Conservation (phyloP, 2,797 vertebrate genomes). For the Lacerta viridis region DNA sequence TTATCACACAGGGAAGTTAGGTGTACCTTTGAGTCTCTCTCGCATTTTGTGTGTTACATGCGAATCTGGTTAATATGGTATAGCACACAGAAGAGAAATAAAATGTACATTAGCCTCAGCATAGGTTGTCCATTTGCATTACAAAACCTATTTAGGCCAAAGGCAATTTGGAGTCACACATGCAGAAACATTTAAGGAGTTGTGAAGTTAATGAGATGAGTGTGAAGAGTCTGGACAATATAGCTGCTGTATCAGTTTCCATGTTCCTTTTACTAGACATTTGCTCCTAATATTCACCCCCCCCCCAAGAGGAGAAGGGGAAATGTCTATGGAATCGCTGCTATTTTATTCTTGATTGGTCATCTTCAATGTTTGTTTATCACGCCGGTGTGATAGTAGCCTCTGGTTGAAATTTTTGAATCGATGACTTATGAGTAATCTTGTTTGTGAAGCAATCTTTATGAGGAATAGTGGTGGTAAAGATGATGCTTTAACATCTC, state of each 20-base stretch:
- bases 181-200: background rate
- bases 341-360: too few relatives aligned
- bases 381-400: background rate
- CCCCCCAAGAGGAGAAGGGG: too few relatives aligned
- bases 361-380: background rate
- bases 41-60: background rate
- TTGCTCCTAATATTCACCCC: background rate
- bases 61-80: background rate
- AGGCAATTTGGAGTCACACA: background rate
- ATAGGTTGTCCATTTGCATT: background rate
- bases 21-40: background rate
- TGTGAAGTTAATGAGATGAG: background rate
- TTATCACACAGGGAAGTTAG: background rate
- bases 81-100: background rate
- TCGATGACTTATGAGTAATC: background rate
- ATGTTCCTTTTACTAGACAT: background rate
- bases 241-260: background rate
- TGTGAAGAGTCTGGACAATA: background rate
- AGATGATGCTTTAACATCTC: background rate
- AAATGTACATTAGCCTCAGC: background rate
- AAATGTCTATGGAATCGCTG: background rate
- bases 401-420: conserved; percentile 12
- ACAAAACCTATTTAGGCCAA: background rate
- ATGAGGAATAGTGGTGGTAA: background rate
- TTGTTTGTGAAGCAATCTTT: background rate